Evolutionary conservation across 1,140 invertebrate genomes (phyloP).

Genomic region (Drosophila chauvacae): DNA sequence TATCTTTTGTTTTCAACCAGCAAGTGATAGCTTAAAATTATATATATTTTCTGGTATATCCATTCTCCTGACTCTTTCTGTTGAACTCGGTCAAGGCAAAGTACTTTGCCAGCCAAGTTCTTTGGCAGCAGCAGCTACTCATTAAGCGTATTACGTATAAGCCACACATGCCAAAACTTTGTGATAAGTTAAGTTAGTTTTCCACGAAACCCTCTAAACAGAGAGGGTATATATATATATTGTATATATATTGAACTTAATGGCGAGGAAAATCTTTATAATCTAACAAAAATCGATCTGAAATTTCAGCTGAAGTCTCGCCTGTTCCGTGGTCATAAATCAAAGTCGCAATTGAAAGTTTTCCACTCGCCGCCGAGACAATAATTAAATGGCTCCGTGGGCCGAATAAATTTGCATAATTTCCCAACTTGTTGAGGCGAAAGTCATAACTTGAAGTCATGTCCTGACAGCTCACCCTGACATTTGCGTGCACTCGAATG

Average conservation of each 20-base stretch:
- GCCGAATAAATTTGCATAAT: constrained; percentile 60
- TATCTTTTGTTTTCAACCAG: constrained; percentile 13
- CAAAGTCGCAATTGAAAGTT: constrained; percentile 48
- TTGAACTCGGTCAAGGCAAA: constrained; percentile 29
- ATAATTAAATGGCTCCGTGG: constrained; percentile 43
- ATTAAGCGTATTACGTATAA: constrained; percentile 13
- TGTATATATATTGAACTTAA: constrained; percentile 2
- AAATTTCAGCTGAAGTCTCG: constrained; percentile 8
- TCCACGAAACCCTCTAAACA: neutral
- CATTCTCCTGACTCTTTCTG: neutral
- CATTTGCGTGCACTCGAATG: constrained; percentile 46
- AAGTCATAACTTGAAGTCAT: constrained; percentile 44
- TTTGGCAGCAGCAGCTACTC: constrained; percentile 2
- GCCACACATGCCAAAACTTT: constrained; percentile 14
- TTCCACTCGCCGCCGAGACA: constrained; percentile 39
- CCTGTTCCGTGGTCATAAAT: constrained; percentile 51
- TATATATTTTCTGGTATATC: neutral
- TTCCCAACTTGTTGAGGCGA: constrained; percentile 56
- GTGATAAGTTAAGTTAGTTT: neutral
- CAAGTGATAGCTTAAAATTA: constrained; percentile 1
- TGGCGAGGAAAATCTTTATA: neutral
- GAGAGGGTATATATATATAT: too few relatives aligned
- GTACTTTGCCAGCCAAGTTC: neutral
- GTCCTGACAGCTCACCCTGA: constrained; percentile 27
- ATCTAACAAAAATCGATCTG: constrained; percentile 1